Base-by-base conservation (phyloP, 2,888 invertebrate species). In the Tinea pellionella region DNA sequence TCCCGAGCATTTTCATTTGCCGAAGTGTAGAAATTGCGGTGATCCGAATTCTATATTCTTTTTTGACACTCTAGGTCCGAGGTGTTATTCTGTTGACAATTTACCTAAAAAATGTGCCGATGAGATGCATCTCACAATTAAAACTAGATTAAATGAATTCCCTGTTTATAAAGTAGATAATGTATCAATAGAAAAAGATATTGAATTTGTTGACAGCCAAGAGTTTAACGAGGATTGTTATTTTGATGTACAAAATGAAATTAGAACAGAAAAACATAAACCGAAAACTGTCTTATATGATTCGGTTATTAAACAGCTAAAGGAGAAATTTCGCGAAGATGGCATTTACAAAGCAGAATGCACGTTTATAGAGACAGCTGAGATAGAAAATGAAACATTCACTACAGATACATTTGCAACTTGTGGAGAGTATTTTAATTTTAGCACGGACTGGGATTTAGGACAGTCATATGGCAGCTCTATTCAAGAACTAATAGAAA, bases 381-480 rank as follows among this genome's bases (percentile, higher is more conserved):
- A 64, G 1, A 69, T 73, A 60, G 66, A 69, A 24, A 68, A 65
- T 30, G 18, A 59, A 3, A 8, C 11, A 6, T 43, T 29, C 11
- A 67, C 70, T n/a, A 13, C 72, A 15, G 77, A 78, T 13, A 70
- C 77, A 0, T n/a, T 47, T 13, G 32, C 29, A 2, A 65, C 64
- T n/a, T 82, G 82, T 68, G 88, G 88, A 0, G 86, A 84, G 65
- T 88, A 88, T 64, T 80, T 80, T n/a, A 88, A 87, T 63, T 88
- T 88, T 57, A 75, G 74, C 51, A 85, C 83, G 4, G 79, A 76
- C 16, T 67, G 75, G 63, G 74, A 80, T 62, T 78, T 80, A 12
- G 75, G 79, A 8, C 75, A 73, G 0, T 65, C 67, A 0, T 88
- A 87, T 53, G 79, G 80, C 64, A 87, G 86, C 68, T 86, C 88